These are phyloP conservation scores for Apotomis turbidana DNA, from an alignment of 2,888 invertebrate species.

Conservation along the genomic window DNA sequence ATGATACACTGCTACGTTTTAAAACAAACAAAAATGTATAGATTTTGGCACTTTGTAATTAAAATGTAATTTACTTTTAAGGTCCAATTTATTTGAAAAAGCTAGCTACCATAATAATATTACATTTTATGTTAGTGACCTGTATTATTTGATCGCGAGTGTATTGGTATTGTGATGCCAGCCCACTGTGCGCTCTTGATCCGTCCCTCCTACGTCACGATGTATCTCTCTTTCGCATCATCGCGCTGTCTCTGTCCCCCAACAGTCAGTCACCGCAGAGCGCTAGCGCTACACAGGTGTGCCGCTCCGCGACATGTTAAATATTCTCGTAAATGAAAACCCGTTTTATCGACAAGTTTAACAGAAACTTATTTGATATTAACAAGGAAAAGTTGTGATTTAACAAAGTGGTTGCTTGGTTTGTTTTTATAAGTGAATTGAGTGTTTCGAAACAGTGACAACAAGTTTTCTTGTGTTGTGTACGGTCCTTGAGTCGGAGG, in stretches of 20 bases:
- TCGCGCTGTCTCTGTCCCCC: constrained; percentile 71
- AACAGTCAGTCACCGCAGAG: constrained; percentile 75
- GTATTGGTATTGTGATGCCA: constrained; percentile 43
- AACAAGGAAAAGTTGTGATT: constrained; percentile 25
- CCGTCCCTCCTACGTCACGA: constrained; percentile 73
- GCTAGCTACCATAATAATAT: too few species aligned
- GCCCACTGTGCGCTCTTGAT: constrained; percentile 73
- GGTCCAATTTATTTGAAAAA: too few species aligned
- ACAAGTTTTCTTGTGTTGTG: constrained; percentile 74
- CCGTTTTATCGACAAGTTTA: constrained; percentile 55
- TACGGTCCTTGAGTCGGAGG: constrained; percentile 78
- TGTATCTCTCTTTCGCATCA: constrained; percentile 69
- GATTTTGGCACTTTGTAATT: too few species aligned
- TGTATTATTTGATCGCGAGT: too few species aligned
- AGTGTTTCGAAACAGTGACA: constrained; percentile 75
- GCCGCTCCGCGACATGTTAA: constrained; percentile 50
- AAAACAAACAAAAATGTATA: too few species aligned
- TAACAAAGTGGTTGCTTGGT: constrained; percentile 18
- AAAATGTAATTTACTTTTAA: too few species aligned
- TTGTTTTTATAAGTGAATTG: constrained; percentile 28
- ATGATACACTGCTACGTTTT: too few species aligned
- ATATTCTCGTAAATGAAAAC: constrained; percentile 70
- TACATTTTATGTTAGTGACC: too few species aligned
- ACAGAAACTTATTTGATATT: constrained; percentile 31
- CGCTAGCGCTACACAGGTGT: constrained; percentile 72